A percentile compares a stretch with the other conserved stretches of the same genome.
Conservation (phyloP, 2,113 vertebrate genomes). For the Brachyistius frenatus region DNA sequence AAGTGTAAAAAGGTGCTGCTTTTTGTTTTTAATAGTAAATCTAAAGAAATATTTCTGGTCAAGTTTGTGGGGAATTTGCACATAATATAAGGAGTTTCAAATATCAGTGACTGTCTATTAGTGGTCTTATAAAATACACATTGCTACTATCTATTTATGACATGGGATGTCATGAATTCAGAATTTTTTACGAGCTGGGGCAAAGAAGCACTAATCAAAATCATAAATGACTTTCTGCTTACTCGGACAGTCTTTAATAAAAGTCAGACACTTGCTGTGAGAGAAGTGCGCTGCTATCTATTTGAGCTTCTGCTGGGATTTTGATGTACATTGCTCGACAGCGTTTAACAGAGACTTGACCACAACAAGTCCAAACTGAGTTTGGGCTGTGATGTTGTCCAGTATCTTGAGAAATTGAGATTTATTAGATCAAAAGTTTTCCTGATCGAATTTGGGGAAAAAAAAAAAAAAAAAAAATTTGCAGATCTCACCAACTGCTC, state of each 20-base stretch:
- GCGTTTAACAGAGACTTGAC: slow-evolving; percentile 11
- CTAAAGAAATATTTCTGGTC: slow-evolving; percentile 21
- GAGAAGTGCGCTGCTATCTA: not conserved
- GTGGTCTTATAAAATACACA: slow-evolving; percentile 35
- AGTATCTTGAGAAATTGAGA: slow-evolving; percentile 48
- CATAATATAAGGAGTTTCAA: slow-evolving; percentile 26
- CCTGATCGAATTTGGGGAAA: slow-evolving; percentile 41
- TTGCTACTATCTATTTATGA: slow-evolving; percentile 41
- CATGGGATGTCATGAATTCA: slow-evolving; percentile 54
- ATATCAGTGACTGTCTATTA: slow-evolving; percentile 16
- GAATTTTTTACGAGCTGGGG: slow-evolving; percentile 56
- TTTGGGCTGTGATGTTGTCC: slow-evolving; percentile 38
- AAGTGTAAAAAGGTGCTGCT: slow-evolving; percentile 19
- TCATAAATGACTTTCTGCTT: slow-evolving; percentile 64
- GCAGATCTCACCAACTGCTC: slow-evolving; percentile 21
- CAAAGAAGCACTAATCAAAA: slow-evolving; percentile 55
- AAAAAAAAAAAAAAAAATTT: slow-evolving; percentile 9
- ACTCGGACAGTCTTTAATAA: slow-evolving; percentile 54
- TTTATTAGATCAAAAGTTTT: slow-evolving; percentile 53
- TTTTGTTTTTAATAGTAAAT: slow-evolving; percentile 51
- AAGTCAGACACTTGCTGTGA: slow-evolving; percentile 43
- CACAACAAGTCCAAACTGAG: slow-evolving; percentile 32
- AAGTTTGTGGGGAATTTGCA: slow-evolving; percentile 20
- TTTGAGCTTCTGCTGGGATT: slow-evolving; percentile 38
- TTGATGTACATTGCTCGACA: slow-evolving; percentile 27